Evolutionary conservation across 2,113 vertebrate genomes (phyloP), one percentile per base, ranked within the genome.

Genomic region (Crocuta crocuta): DNA sequence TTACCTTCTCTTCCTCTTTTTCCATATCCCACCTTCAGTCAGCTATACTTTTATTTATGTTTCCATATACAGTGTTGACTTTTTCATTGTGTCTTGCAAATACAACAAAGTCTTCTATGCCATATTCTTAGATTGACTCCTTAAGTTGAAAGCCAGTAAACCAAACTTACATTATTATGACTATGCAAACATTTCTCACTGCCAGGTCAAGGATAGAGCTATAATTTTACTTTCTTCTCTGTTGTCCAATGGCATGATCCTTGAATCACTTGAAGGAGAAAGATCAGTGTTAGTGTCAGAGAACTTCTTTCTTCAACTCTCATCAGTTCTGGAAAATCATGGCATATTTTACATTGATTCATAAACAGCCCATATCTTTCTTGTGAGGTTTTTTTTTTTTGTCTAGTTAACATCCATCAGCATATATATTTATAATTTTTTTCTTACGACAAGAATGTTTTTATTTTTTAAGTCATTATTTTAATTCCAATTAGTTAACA

Each of bases 111-210:
- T 81, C 31, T 66, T 78, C 39, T n/a, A 17, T 90, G 19, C 39
- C 90, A 81, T 92, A 83, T 70, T 74, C 45, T 91, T 61, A 84
- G 28, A 19, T 87, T 87, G 43, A 78, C 50, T 88, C 43, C 87
- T 90, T 58, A 91, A 91, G 31, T 86, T 81, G 71, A 86, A 97
- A 90, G 23, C 6, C 23, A 66, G 6, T 53, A 92, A 74, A 71
- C 53, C 19, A 35, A 71, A 93, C 74, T 86, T 90, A 63, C n/a
- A 58, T 91, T 87, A 58, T 71, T 79, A 53, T 5, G 3, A 50
- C 45, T 68, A 73, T 87, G 92, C 48, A 84, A 39, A 96, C 7
- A 55, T 50, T 84, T 94, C 92, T 53, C 35, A 45, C 0, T 53
- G 39, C 35, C 43, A 65, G 43, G 48, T 91, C 76, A 84, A 94